Conservation (phyloP, 2,797 vertebrate species). For the Alcedo quadribrachys region DNA sequence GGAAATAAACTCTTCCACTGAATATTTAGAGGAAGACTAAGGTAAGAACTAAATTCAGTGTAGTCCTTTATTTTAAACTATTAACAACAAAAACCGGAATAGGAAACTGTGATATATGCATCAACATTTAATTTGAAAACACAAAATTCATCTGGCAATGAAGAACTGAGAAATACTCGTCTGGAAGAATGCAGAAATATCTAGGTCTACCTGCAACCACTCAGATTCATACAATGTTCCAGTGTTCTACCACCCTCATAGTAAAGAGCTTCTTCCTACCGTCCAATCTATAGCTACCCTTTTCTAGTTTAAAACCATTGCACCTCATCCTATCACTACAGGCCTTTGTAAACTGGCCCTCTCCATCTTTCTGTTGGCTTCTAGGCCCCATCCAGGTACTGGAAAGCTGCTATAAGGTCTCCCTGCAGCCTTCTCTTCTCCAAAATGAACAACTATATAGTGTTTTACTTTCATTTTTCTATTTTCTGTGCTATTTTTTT, state of each 20-base stretch:
- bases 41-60: neutral
- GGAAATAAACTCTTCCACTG: neutral
- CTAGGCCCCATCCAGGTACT: too few relatives aligned
- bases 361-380: too few relatives aligned
- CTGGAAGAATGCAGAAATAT: neutral
- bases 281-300: too few relatives aligned
- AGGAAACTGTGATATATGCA: neutral
- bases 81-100: neutral
- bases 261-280: too few relatives aligned
- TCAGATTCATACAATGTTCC: neutral
- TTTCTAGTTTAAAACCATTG: too few relatives aligned
- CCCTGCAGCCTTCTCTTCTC: too few relatives aligned
- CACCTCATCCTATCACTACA: too few relatives aligned
- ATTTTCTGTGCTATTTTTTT: neutral
- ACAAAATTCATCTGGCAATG: neutral
- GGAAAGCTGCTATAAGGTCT: too few relatives aligned
- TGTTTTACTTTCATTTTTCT: neutral
- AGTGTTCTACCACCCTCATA: too few relatives aligned
- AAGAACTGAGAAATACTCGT: neutral
- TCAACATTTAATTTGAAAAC: neutral
- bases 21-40: neutral
- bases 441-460: neutral
- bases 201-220: neutral
- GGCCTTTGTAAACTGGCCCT: too few relatives aligned
- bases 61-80: neutral